Percentiles rank a stretch among this genome's conserved stretches.
Conservation (phyloP, 1,140 invertebrate genomes). For the Alviniconcha marisindica region DNA sequence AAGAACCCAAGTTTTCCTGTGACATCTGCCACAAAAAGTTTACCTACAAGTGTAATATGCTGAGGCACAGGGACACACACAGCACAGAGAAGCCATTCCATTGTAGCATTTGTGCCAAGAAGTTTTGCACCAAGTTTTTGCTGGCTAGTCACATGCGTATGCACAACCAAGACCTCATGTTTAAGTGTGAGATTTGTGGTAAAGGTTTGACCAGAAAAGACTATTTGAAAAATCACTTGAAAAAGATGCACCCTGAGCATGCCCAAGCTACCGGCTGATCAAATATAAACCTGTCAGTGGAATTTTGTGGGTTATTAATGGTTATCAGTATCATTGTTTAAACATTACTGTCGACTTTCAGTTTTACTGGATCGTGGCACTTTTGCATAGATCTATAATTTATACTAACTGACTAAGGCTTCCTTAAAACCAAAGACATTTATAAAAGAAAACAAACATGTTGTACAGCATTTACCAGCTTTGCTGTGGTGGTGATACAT, state of each 20-base stretch:
- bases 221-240: slow-evolving; percentile 24
- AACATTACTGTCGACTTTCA: too few species aligned
- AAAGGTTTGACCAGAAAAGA: slow-evolving; percentile 19
- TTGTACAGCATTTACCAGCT: too few species aligned
- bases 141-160: slow-evolving; percentile 19
- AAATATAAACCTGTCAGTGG: too few species aligned
- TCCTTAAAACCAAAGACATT: too few species aligned
- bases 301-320: too few species aligned
- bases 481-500: too few species aligned
- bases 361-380: too few species aligned
- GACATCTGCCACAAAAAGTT: slow-evolving; percentile 24
- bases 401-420: too few species aligned
- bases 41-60: slow-evolving; percentile 27
- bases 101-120: slow-evolving; percentile 14
- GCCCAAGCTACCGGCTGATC: too few species aligned
- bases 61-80: slow-evolving; percentile 4
- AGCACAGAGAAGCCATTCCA: slow-evolving; percentile 14
- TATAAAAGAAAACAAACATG: too few species aligned
- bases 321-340: too few species aligned
- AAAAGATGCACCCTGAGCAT: slow-evolving; percentile 15
- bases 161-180: slow-evolving; percentile 27
- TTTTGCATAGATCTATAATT: too few species aligned
- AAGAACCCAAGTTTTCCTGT: slow-evolving; percentile 26
- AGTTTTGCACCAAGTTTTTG: slow-evolving; percentile 17
- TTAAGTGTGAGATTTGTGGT: neutral